phyloP scores from a whole-genome alignment of 2,888 invertebrate genomes.

The Megastigmus dorsalis region DNA sequence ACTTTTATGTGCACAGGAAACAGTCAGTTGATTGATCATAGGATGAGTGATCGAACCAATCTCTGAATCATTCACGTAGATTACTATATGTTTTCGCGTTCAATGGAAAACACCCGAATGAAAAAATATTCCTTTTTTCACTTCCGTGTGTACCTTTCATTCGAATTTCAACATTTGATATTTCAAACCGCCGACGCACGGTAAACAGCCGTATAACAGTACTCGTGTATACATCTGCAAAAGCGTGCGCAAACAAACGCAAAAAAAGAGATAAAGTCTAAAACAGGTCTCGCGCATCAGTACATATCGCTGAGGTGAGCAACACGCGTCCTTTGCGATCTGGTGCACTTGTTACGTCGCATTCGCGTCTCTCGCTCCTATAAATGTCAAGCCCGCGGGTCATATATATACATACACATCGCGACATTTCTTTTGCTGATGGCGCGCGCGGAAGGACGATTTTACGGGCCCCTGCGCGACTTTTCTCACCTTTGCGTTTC shows the following conservation, averaged over 20 bases:
- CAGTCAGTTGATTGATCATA: too few relatives aligned
- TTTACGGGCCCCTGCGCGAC: slow-evolving; percentile 27
- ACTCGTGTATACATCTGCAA: neutral
- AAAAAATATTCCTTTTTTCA: too few relatives aligned
- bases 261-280: neutral
- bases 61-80: too few relatives aligned
- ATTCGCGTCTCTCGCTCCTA: slow-evolving; percentile 22
- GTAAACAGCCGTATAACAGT: neutral
- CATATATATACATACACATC: too few relatives aligned
- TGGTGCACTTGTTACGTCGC: slow-evolving; percentile 30
- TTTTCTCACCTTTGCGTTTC: slow-evolving; percentile 20
- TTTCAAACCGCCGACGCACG: neutral
- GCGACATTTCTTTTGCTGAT: slow-evolving; percentile 20
- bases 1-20: too few relatives aligned
- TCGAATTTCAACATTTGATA: slow-evolving; percentile 4
- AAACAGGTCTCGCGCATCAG: neutral
- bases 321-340: slow-evolving; percentile 12
- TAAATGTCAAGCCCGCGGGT: slow-evolving; percentile 19
- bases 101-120: too few relatives aligned
- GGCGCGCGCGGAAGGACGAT: neutral
- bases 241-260: slow-evolving; percentile 12
- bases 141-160: too few relatives aligned
- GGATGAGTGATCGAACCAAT: too few relatives aligned
- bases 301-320: neutral
- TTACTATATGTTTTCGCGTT: too few relatives aligned